These are phyloP conservation scores for Philotrypesis tridentata DNA, from an alignment of 1,140 invertebrate species.

Conservation along the genomic window DNA sequence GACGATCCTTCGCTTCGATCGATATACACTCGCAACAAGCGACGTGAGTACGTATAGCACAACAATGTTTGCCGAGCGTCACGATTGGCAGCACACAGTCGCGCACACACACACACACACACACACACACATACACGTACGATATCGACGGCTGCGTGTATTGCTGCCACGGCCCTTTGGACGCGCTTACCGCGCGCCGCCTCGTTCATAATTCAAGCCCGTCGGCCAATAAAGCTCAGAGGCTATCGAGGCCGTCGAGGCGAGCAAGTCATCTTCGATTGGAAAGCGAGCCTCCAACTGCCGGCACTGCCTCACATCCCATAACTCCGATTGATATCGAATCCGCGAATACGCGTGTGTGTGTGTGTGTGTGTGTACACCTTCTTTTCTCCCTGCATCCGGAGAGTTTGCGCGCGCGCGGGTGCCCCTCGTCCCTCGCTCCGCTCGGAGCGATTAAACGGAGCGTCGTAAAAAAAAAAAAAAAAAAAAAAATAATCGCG, in stretches of 20 bases:
- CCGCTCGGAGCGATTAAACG: background rate
- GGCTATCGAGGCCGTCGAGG: conserved; percentile 60
- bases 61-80: too few relatives aligned
- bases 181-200: background rate
- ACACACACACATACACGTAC: too few relatives aligned
- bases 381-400: background rate
- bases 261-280: background rate
- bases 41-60: too few relatives aligned
- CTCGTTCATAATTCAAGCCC: conserved; percentile 66
- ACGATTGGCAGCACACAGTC: too few relatives aligned
- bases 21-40: too few relatives aligned
- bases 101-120: too few relatives aligned
- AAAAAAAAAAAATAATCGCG: background rate
- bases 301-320: background rate
- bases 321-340: conserved; percentile 1
- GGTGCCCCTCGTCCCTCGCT: background rate
- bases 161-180: background rate
- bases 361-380: background rate
- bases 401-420: background rate
- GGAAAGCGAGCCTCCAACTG: background rate
- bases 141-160: too few relatives aligned
- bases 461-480: background rate
- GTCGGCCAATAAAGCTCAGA: conserved; percentile 66
- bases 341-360: background rate
- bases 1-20: too few relatives aligned